Conservation (phyloP, 1,140 invertebrate genomes). For the Acromyrmex echinatior region DNA sequence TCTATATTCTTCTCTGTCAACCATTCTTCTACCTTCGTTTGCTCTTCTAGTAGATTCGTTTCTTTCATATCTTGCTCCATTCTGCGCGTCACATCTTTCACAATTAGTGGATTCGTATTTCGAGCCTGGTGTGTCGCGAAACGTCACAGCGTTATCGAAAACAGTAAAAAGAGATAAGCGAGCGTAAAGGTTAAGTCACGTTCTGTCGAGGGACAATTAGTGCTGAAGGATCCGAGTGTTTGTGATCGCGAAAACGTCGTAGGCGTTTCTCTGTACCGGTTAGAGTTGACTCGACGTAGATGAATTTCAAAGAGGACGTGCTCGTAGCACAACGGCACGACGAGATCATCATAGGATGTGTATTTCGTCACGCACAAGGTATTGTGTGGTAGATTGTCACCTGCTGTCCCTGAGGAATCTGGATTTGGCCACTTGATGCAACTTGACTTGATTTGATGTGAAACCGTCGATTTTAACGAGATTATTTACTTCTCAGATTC, state of each 20-base stretch:
- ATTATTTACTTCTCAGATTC: no score
- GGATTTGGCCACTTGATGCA: no score
- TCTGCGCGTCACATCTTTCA: background rate
- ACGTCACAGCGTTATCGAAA: background rate
- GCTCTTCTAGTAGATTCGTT: background rate
- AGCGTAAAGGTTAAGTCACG: background rate
- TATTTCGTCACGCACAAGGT: no score
- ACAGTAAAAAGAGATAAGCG: background rate
- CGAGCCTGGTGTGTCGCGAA: background rate
- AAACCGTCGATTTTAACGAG: no score
- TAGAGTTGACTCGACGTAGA: background rate
- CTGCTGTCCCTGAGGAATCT: no score
- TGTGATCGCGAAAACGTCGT: background rate
- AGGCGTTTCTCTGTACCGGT: background rate
- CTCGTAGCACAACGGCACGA: no score
- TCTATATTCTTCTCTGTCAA: background rate
- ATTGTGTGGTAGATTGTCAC: no score
- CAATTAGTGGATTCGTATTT: background rate
- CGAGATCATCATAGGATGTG: no score
- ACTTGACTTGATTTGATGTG: no score
- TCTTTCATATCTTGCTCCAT: conserved; percentile 8
- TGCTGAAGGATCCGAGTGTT: background rate
- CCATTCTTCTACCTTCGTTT: conserved; percentile 14
- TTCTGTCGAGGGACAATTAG: background rate
- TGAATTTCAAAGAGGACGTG: background rate